These are phyloP conservation scores for Varanus komodoensis DNA, from an alignment of 2,113 vertebrate genomes.

Conservation along the genomic window DNA sequence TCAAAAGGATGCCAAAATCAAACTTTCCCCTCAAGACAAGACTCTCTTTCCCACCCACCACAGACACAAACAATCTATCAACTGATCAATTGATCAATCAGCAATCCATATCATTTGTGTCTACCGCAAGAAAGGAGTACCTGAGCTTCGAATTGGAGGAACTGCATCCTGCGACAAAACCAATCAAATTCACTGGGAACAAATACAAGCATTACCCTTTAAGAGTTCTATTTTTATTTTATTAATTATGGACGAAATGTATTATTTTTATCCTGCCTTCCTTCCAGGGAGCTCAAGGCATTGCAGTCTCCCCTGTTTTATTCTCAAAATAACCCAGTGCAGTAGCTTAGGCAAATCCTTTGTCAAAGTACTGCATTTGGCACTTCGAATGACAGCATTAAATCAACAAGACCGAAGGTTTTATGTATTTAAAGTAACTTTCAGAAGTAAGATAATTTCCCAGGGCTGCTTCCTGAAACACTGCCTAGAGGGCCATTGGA, in stretches of 20 bases:
- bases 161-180: neutral
- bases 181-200: neutral
- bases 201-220: neutral
- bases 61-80: neutral
- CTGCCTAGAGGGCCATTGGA: too few relatives aligned
- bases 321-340: too few relatives aligned
- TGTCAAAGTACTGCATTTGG: neutral
- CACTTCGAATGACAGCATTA: neutral
- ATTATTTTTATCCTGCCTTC: too few relatives aligned
- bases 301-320: too few relatives aligned
- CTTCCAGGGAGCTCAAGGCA: too few relatives aligned
- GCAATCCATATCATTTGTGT: neutral
- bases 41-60: too few relatives aligned
- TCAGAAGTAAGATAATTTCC: neutral
- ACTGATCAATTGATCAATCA: too few relatives aligned
- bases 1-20: too few relatives aligned
- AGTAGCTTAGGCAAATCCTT: too few relatives aligned
- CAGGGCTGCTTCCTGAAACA: too few relatives aligned
- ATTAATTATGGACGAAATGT: too few relatives aligned
- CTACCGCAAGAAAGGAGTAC: neutral
- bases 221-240: neutral
- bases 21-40: too few relatives aligned
- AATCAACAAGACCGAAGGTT: neutral
- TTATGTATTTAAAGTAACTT: neutral
- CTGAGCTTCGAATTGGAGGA: neutral